These are phyloP conservation scores for Aplysia californica DNA, from an alignment of 1,140 invertebrate species.

Conservation along the genomic window DNA sequence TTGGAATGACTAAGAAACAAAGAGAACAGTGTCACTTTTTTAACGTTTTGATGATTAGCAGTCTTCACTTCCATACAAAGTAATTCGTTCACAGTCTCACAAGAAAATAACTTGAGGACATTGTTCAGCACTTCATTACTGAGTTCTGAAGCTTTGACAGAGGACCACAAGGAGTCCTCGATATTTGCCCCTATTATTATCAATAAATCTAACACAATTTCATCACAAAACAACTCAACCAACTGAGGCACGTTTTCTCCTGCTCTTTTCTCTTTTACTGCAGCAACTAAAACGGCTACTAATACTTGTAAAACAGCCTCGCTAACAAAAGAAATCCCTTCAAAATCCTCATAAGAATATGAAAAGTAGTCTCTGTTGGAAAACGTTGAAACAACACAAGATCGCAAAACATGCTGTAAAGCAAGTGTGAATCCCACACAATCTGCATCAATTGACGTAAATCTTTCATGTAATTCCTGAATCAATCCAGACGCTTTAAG, in stretches of 20 bases:
- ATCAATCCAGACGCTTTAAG: too few relatives aligned
- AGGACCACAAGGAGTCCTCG: constrained; percentile 1
- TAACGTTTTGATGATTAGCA: not conserved
- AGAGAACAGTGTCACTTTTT: not conserved
- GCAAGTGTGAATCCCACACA: too few relatives aligned
- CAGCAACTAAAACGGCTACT: too few relatives aligned
- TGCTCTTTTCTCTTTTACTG: too few relatives aligned
- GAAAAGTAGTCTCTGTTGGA: constrained; percentile 8
- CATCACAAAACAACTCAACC: too few relatives aligned
- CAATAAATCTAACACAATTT: too few relatives aligned
- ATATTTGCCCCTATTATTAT: not conserved
- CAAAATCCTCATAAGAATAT: constrained; percentile 1
- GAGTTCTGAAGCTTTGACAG: not conserved
- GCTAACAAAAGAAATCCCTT: too few relatives aligned
- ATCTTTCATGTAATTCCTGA: too few relatives aligned
- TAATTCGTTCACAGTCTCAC: not conserved
- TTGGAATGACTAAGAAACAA: not conserved
- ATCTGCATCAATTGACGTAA: too few relatives aligned
- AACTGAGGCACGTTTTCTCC: too few relatives aligned
- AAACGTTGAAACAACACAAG: constrained; percentile 11
- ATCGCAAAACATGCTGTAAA: too few relatives aligned
- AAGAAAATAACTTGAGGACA: not conserved
- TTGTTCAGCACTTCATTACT: not conserved
- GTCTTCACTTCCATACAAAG: not conserved
- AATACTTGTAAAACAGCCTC: too few relatives aligned